Base-by-base conservation (phyloP, 2,797 vertebrate genomes). In the Falco peregrinus region DNA sequence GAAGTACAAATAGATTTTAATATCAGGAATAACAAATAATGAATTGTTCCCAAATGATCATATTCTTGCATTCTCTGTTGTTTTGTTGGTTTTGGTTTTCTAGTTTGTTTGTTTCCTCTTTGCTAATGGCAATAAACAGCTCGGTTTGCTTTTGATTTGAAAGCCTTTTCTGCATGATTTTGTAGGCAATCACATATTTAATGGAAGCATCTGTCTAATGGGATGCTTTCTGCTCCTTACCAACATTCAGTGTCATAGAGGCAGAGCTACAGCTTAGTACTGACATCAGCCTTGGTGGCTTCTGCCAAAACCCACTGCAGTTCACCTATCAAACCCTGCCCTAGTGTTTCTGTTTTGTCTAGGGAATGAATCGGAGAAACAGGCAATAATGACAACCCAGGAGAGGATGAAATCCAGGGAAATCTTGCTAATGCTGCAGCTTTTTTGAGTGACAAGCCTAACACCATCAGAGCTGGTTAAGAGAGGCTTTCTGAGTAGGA, bases 1-100 rank as follows among this genome's bases (percentile, higher is more conserved):
- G 21, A 20, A 70, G 57, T 7, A 78, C 35, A 93, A 93, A 75
- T 4, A 57, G 16, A 75, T 48, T 77, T 78, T 71, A 60, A 90
- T 81, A 54, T 45, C 5, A 93, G 57, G 37, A 95, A 94, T 65
- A 94, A 93, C 87, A 96, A 95, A 91, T 70, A 93, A 85, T 0
- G 1, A 90, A 60, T 68, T 78, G 69, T 61, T 95, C 79, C 76
- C 87, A 94, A 91, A 85, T 88, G 76, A 75, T 50, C 79, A 71
- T 76, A 65, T 84, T 74, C 64, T 91, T 83, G 29, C 10, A 63
- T 59, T 87, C 17, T 63, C 50, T 76, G 26, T 64, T 80, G 69
- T 64, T 92, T 88, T 51, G 65, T 29, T 71, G 47, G 26, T 47
- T 70, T 84, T 68, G 14, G 15, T 18, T 31, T 26, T 19, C 61